Evolutionary conservation across 2,113 vertebrate species (phyloP), one percentile per base, ranked within the genome.

Genomic region (Martes martes): DNA sequence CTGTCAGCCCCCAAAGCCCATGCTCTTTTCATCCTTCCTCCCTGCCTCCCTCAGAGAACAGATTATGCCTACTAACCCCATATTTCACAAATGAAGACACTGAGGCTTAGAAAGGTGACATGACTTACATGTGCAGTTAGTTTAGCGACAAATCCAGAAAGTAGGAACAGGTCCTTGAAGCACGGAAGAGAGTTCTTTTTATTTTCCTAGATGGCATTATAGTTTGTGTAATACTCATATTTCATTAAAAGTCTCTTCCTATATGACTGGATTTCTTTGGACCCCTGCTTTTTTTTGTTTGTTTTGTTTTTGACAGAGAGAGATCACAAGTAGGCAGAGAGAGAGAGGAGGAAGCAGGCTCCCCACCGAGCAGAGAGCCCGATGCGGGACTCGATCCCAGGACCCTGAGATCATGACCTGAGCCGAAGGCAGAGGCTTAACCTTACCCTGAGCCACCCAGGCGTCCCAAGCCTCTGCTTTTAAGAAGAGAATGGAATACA

Each of bases 171-270:
- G 21, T 83, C 69, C n/a, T 74, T 63, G 13, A 96, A 76, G 18
- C 33, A 33, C 88, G 28, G 36, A 81, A 26, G 26, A 90, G 33
- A 91, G 9, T 73, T 85, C 26, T 69, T 93, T 94, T 73, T 85
- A 33, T 84, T 96, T 92, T 91, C 39, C 15, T 79, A 97, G 73
- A 71, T 94, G 26, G 89, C 80, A 76, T 95, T 13, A 50, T 73
- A 33, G 45, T 93, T 93, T 61, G 33, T 81, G 23, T 85, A 69
- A 42, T 65, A 47, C 26, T 86, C 50, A 16, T 52, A 28, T 87
- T 94, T 94, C 81, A 80, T 89, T 91, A 74, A 78, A 95, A 91
- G n/a, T 80, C n/a, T 95, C 65, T 86, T 78, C 42, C 39, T 63
- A 16, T 91, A 36, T 84, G 57, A 18, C 89, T 83, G 16, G 47